A percentile compares a stretch with the other conserved stretches of the same genome.
phyloP scores from a whole-genome alignment of 2,797 vertebrate species.

The Centropyge bicolor region DNA sequence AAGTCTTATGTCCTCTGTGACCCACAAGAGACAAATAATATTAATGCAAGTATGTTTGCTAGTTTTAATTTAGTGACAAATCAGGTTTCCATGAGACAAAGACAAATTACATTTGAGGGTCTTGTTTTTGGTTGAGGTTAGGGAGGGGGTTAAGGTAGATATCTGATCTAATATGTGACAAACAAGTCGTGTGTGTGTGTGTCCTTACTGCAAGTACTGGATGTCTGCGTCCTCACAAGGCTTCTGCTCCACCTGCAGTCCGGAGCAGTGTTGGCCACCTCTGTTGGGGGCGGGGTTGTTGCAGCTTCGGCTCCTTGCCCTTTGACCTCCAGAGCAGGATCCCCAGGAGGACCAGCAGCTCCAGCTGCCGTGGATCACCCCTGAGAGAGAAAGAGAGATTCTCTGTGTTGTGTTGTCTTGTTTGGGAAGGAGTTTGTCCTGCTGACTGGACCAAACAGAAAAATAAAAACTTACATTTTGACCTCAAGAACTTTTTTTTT shows the following conservation, averaged over 20 bases:
- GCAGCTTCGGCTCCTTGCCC: slow-evolving; percentile 86
- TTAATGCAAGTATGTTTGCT: too few species aligned
- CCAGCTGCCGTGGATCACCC: slow-evolving; percentile 90
- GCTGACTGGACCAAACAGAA: neutral
- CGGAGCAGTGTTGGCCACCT: slow-evolving; percentile 86
- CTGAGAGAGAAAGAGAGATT: slow-evolving; percentile 67
- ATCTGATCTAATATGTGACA: too few species aligned
- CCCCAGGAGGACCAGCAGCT: slow-evolving; percentile 95
- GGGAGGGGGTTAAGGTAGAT: too few species aligned
- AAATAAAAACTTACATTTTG: neutral
- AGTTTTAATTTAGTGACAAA: neutral
- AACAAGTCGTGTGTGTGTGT: neutral
- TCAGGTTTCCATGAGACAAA: neutral
- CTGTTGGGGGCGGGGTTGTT: slow-evolving; percentile 87
- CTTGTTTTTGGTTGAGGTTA: neutral
- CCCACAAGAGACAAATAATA: too few species aligned
- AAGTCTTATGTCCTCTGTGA: too few species aligned
- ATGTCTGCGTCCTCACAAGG: slow-evolving; percentile 88
- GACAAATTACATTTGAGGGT: neutral
- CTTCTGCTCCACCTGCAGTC: slow-evolving; percentile 80
- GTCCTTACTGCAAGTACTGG: slow-evolving; percentile 87
- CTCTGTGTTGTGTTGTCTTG: neutral
- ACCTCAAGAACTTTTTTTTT: neutral
- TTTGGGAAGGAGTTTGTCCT: neutral
- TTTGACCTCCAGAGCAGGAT: slow-evolving; percentile 86